Conservation (phyloP, 2,797 vertebrate genomes). For the Perdix hodgsoniae region DNA sequence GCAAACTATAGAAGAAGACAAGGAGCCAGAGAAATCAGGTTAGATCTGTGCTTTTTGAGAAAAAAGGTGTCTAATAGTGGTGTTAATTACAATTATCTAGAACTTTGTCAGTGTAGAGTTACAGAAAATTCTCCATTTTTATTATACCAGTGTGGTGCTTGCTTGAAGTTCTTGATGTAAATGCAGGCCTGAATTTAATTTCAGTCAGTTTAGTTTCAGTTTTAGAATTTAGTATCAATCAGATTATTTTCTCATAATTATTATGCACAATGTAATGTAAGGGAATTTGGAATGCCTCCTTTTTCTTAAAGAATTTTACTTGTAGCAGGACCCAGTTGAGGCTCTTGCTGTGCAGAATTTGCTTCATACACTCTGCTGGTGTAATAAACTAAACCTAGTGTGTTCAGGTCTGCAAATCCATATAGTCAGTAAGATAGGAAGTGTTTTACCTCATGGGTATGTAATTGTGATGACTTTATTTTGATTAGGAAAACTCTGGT, state of each 20-base stretch:
- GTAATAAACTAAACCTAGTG: not conserved
- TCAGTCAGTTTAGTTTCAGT: too few species aligned
- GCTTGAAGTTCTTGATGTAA: not conserved
- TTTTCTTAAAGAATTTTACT: not conserved
- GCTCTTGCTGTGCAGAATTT: not conserved
- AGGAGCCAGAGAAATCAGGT: constrained; percentile 90
- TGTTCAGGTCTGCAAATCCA: not conserved
- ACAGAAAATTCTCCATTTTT: not conserved
- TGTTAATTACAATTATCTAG: not conserved
- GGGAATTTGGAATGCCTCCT: not conserved
- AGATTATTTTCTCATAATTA: not conserved
- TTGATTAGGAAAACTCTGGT: constrained; percentile 94
- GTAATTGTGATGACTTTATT: constrained; percentile 37
- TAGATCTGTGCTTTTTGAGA: not conserved
- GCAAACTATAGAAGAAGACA: constrained; percentile 93
- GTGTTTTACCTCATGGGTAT: not conserved
- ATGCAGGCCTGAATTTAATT: not conserved
- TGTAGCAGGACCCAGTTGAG: not conserved
- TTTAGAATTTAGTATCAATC: not conserved
- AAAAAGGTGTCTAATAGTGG: not conserved
- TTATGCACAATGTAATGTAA: not conserved
- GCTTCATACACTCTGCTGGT: not conserved
- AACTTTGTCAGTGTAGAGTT: not conserved
- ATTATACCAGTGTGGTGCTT: not conserved
- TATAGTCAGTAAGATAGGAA: not conserved